Conservation (phyloP, 2,797 vertebrate species). For the Rhincodon typus region DNA sequence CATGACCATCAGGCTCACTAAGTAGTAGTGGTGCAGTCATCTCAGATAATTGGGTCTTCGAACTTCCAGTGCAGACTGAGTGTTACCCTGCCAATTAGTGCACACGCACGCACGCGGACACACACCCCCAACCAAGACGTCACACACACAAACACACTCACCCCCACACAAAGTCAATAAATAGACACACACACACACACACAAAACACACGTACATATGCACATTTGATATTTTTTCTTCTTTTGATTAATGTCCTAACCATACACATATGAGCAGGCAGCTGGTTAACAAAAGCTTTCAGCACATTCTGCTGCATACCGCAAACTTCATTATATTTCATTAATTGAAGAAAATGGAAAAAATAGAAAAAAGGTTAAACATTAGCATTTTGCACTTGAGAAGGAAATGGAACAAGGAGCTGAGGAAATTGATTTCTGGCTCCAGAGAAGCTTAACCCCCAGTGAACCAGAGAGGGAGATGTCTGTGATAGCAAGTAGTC, state of each 20-base stretch:
- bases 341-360: slow-evolving; percentile 38
- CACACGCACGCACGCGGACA: not conserved
- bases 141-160: not conserved
- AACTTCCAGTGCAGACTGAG: too few species aligned
- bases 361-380: slow-evolving; percentile 36
- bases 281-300: slow-evolving; percentile 32
- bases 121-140: not conserved
- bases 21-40: too few species aligned
- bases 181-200: not conserved
- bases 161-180: not conserved
- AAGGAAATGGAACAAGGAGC: slow-evolving; percentile 33
- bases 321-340: slow-evolving; percentile 37
- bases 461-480: not conserved
- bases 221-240: not conserved
- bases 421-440: slow-evolving; percentile 31
- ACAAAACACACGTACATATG: not conserved
- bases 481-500: not conserved
- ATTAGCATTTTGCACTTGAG: slow-evolving; percentile 33
- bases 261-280: not conserved
- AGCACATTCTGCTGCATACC: not conserved
- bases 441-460: slow-evolving; percentile 14
- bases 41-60: too few species aligned
- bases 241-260: not conserved
- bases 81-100: not conserved
- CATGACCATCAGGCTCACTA: too few species aligned